Evolutionary conservation across 2,888 invertebrate genomes (phyloP).

Genomic region (Limnephilus rhombicus): DNA sequence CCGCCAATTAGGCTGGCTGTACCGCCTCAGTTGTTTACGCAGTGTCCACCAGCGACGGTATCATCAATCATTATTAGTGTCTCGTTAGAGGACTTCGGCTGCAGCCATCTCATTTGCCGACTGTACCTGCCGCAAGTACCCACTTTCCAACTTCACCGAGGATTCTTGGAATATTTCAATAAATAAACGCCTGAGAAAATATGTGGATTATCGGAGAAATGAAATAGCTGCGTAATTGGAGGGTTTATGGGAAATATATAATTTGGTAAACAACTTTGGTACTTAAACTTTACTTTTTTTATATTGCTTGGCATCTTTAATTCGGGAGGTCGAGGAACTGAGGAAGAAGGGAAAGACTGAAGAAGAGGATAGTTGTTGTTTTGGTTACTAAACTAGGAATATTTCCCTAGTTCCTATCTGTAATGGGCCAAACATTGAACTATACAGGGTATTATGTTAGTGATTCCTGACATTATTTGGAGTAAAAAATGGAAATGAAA

Average conservation of each 20-base stretch:
- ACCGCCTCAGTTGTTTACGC: constrained; percentile 52
- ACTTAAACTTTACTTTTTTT: no score
- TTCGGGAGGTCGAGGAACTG: no score
- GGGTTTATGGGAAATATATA: background rate
- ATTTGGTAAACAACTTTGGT: background rate
- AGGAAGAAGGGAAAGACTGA: no score
- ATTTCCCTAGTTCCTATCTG: no score
- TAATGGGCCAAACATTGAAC: no score
- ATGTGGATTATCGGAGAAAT: background rate
- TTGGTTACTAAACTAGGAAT: no score
- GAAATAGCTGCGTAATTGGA: background rate
- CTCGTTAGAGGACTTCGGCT: constrained; percentile 58
- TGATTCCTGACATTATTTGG: no score
- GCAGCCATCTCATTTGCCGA: constrained; percentile 41
- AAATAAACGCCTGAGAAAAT: background rate
- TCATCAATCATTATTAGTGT: constrained; percentile 66
- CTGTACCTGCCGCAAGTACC: constrained; percentile 14
- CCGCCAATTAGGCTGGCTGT: constrained; percentile 38
- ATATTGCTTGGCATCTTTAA: no score
- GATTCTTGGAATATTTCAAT: constrained; percentile 12
- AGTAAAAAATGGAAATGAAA: no score
- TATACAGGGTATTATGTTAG: no score
- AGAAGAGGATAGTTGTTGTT: no score
- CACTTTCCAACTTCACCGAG: background rate
- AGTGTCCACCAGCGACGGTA: constrained; percentile 58